Percentiles rank a stretch among this genome's conserved stretches.
These are phyloP conservation scores for Dasyornis broadbenti DNA, from an alignment of 2,113 vertebrate genomes.

Conservation along the genomic window DNA sequence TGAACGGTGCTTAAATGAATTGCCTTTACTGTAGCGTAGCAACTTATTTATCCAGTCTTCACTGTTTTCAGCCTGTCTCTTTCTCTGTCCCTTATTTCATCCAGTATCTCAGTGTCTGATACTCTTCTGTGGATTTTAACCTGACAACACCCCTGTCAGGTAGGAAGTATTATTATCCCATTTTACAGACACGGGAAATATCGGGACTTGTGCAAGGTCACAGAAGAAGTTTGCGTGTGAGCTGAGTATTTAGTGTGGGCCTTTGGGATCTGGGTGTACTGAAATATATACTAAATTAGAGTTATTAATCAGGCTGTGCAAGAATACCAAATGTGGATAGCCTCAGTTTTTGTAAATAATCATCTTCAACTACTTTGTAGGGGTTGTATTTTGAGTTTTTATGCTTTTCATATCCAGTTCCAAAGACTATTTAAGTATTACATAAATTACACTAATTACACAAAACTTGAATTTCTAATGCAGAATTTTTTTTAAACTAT, in stretches of 20 bases:
- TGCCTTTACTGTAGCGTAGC: slow-evolving; percentile 51
- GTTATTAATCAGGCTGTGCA: neutral
- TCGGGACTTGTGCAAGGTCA: neutral
- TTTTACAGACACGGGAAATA: neutral
- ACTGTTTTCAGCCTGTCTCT: slow-evolving; percentile 21
- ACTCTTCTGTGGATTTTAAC: slow-evolving; percentile 46
- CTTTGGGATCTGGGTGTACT: neutral
- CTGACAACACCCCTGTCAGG: slow-evolving; percentile 38
- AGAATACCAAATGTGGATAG: neutral
- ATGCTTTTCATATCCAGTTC: neutral
- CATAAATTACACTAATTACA: neutral
- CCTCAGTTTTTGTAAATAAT: neutral
- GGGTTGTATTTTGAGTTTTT: neutral
- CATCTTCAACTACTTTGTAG: neutral
- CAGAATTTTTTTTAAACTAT: neutral
- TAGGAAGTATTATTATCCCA: slow-evolving; percentile 32
- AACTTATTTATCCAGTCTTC: slow-evolving; percentile 46
- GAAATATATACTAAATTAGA: neutral
- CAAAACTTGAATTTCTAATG: neutral
- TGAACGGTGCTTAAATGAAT: slow-evolving; percentile 1
- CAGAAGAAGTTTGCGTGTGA: neutral
- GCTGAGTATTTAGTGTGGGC: neutral
- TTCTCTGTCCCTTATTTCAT: slow-evolving; percentile 1
- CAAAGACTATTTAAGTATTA: neutral
- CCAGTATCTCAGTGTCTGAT: slow-evolving; percentile 2